Evolutionary conservation across 2,888 invertebrate genomes (phyloP).

Genomic region (Drosophila rubida): DNA sequence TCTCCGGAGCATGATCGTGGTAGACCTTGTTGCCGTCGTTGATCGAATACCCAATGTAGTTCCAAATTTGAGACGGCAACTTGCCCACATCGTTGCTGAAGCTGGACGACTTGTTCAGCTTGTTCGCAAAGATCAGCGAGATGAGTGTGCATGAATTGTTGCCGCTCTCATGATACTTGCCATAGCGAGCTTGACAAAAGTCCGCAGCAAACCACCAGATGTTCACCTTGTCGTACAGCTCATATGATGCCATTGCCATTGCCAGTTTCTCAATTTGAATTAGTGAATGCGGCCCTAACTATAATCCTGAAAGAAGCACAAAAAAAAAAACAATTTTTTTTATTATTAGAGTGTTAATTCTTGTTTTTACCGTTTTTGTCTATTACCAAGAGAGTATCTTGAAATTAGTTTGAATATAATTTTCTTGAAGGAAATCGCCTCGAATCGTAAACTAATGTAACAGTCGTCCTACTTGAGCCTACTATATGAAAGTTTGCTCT

Average conservation of each 20-base stretch:
- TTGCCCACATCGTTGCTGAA: conserved; percentile 43
- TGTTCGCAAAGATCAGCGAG: conserved; percentile 86
- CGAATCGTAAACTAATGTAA: too few relatives aligned
- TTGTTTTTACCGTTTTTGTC: neutral
- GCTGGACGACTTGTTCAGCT: conserved; percentile 73
- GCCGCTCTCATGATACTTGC: conserved; percentile 84
- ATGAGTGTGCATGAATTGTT: conserved; percentile 88
- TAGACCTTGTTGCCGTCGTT: conserved; percentile 87
- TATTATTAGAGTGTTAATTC: neutral
- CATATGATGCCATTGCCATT: conserved; percentile 64
- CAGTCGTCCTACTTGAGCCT: too few relatives aligned
- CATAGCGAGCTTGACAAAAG: conserved; percentile 87
- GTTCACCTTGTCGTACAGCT: conserved; percentile 73
- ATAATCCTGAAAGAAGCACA: too few relatives aligned
- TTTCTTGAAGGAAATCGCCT: too few relatives aligned
- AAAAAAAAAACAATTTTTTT: too few relatives aligned
- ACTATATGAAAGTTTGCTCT: too few relatives aligned
- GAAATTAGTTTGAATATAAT: neutral
- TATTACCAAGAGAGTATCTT: neutral
- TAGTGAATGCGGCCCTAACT: too few relatives aligned
- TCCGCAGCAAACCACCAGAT: conserved; percentile 86
- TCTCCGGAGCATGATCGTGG: conserved; percentile 82
- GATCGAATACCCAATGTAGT: conserved; percentile 86
- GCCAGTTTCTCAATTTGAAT: neutral
- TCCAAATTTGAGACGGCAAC: conserved; percentile 81